Percentiles rank a stretch among this genome's conserved stretches.
Conservation (phyloP, 2,113 vertebrate genomes). For the Ginglymostoma cirratum region DNA sequence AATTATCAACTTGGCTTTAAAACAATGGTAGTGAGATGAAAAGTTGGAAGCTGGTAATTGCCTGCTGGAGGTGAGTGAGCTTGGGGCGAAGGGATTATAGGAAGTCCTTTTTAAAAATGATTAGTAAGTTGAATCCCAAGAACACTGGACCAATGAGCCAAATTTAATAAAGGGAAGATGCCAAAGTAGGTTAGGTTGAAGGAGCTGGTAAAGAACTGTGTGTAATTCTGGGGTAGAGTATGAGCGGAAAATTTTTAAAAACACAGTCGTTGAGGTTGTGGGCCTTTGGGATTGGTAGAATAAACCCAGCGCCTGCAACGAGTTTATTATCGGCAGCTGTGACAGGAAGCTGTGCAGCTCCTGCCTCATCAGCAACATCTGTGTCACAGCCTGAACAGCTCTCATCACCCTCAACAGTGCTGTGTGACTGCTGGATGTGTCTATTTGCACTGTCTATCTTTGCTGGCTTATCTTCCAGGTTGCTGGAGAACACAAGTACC, state of each 20-base stretch:
- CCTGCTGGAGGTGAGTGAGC: not conserved
- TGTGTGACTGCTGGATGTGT: not conserved
- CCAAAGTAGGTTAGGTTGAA: not conserved
- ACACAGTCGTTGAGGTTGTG: not conserved
- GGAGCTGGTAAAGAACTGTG: not conserved
- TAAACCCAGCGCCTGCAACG: not conserved
- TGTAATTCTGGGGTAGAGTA: no score
- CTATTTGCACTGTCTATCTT: not conserved
- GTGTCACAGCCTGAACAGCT: not conserved
- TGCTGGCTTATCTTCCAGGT: conserved; percentile 57
- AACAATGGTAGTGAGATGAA: not conserved
- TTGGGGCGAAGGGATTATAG: not conserved
- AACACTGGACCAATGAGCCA: not conserved
- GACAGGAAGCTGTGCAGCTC: not conserved
- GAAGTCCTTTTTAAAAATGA: not conserved
- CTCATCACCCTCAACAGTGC: not conserved
- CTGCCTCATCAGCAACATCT: not conserved
- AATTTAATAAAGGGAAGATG: not conserved
- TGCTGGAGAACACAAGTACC: conserved; percentile 94
- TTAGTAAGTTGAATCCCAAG: not conserved
- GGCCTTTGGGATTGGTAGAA: not conserved
- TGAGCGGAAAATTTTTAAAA: not conserved
- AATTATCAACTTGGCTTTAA: not conserved
- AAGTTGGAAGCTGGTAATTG: not conserved
- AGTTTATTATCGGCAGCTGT: not conserved